These are phyloP conservation scores for Thalassaphorura encarpata DNA, from an alignment of 1,140 invertebrate genomes.

Conservation along the genomic window DNA sequence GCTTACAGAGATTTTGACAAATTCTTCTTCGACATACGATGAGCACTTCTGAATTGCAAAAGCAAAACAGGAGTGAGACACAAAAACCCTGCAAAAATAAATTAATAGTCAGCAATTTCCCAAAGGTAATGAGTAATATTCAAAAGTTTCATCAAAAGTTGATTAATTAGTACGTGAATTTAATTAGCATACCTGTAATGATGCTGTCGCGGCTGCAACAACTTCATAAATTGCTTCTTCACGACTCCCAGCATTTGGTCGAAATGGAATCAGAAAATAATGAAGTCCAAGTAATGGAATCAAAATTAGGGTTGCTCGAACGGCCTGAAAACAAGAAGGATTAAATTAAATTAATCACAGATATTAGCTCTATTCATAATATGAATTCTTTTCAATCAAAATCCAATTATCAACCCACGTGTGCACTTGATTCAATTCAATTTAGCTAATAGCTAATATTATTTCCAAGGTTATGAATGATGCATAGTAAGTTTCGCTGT, in stretches of 20 bases:
- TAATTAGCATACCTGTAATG: constrained; percentile 23
- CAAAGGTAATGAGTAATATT: no score
- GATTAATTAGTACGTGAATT: no score
- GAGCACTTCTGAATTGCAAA: constrained; percentile 48
- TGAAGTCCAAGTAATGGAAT: constrained; percentile 72
- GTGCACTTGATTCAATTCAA: no score
- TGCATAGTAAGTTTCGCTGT: no score
- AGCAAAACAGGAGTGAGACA: constrained; percentile 50
- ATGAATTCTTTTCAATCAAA: no score
- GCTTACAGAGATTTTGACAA: constrained; percentile 10
- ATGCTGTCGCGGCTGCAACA: constrained; percentile 28
- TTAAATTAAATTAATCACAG: not conserved
- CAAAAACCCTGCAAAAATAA: constrained; percentile 42
- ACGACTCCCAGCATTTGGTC: constrained; percentile 44
- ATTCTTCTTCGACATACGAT: constrained; percentile 19
- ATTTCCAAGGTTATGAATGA: no score
- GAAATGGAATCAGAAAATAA: constrained; percentile 79
- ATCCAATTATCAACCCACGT: no score
- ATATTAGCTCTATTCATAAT: no score
- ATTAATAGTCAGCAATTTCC: not conserved
- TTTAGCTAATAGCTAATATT: no score
- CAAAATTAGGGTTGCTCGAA: constrained; percentile 72
- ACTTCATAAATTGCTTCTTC: constrained; percentile 29
- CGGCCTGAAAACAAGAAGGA: constrained; percentile 44
- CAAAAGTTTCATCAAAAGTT: no score